Conservation (phyloP, 2,888 invertebrate genomes). For the Agrotis puta region DNA sequence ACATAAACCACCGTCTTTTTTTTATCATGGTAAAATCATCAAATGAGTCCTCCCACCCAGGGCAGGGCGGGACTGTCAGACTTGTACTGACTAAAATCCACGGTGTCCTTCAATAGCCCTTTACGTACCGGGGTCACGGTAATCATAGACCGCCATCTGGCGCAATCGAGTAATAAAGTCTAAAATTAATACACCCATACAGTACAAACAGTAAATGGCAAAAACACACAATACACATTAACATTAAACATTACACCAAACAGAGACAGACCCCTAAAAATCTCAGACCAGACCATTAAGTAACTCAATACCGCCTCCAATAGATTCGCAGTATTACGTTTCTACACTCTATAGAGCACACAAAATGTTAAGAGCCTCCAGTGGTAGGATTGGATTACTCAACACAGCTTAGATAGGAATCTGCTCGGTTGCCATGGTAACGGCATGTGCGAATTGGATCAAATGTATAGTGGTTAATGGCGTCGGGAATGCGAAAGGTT, state of each 20-base stretch:
- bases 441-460: slow-evolving; percentile 39
- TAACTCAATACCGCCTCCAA: slow-evolving; percentile 40
- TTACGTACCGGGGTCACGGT: too few species aligned
- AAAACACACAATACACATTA: neutral
- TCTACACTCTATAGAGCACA: slow-evolving; percentile 35
- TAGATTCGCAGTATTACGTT: slow-evolving; percentile 37
- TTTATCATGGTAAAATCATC: too few species aligned
- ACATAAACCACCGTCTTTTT: too few species aligned
- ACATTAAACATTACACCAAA: neutral
- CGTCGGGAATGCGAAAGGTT: neutral
- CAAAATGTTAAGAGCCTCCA: slow-evolving; percentile 56
- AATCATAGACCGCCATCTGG: too few species aligned
- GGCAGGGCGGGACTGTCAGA: too few species aligned
- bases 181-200: neutral
- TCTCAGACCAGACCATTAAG: slow-evolving; percentile 33
- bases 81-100: too few species aligned
- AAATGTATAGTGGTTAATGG: slow-evolving; percentile 20
- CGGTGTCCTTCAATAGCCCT: too few species aligned
- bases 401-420: slow-evolving; percentile 20
- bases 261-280: slow-evolving; percentile 10
- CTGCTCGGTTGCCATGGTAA: slow-evolving; percentile 49
- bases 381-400: slow-evolving; percentile 56
- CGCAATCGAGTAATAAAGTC: neutral
- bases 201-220: neutral
- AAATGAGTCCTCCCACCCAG: too few species aligned